A percentile compares a stretch with the other conserved stretches of the same genome.
Conservation (phyloP, 2,113 vertebrate genomes). For the Noctilio leporinus region DNA sequence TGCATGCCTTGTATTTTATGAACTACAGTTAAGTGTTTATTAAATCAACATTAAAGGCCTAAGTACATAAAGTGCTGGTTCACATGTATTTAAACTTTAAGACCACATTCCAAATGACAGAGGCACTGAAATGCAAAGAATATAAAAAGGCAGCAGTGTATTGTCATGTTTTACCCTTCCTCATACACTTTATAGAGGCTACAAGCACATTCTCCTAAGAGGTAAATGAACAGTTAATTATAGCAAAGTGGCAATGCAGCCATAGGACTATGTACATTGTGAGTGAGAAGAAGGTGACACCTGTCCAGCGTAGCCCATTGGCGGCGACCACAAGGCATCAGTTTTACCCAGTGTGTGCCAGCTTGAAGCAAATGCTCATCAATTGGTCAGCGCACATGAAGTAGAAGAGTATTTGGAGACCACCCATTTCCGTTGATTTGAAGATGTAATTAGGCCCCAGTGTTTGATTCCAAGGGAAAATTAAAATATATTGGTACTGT, state of each 20-base stretch:
- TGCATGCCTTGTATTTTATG: neutral
- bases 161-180: neutral
- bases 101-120: neutral
- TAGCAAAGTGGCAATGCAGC: neutral
- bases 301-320: neutral
- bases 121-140: neutral
- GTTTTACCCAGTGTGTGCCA: neutral
- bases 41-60: neutral
- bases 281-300: neutral
- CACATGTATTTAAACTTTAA: neutral
- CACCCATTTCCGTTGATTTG: neutral
- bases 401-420: neutral
- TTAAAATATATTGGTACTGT: neutral
- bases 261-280: neutral
- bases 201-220: neutral
- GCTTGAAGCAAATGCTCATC: neutral
- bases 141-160: neutral
- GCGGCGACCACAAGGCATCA: neutral
- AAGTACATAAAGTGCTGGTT: neutral
- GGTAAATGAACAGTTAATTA: neutral
- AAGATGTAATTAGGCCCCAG: neutral
- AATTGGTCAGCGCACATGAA: neutral
- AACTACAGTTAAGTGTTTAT: neutral
- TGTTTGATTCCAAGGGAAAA: slow-evolving; percentile 4
- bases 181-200: neutral